Conservation (phyloP, 2,888 invertebrate genomes). For the Pandemis heparana region DNA sequence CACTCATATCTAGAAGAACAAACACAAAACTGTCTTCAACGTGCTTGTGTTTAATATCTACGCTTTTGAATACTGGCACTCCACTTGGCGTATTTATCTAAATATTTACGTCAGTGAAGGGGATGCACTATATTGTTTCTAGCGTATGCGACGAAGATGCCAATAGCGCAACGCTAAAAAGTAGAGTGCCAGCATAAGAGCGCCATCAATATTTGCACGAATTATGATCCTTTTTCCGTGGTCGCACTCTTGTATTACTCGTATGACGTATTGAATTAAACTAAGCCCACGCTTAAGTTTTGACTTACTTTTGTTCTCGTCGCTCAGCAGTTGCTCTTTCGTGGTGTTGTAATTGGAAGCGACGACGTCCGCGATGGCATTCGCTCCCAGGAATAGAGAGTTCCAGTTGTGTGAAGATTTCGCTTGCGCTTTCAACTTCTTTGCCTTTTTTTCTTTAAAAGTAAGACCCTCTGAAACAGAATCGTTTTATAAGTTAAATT, state of each 20-base stretch:
- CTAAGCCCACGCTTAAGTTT: background rate
- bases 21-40: too few species aligned
- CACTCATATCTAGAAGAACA: constrained; percentile 86
- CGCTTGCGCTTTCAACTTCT: constrained; percentile 90
- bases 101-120: too few species aligned
- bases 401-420: constrained; percentile 98
- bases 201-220: too few species aligned
- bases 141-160: too few species aligned
- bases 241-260: too few species aligned
- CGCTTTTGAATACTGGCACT: too few species aligned
- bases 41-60: too few species aligned
- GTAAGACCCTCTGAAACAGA: constrained; percentile 86
- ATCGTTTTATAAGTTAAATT: constrained; percentile 18
- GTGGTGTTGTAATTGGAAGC: constrained; percentile 93
- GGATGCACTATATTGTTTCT: too few species aligned
- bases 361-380: constrained; percentile 97
- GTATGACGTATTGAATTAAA: background rate
- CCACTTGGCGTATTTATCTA: too few species aligned
- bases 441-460: constrained; percentile 93
- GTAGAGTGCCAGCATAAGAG: too few species aligned
- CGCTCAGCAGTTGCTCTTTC: constrained; percentile 90
- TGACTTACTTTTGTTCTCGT: constrained; percentile 72
- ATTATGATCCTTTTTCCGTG: too few species aligned
- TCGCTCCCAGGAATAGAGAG: constrained; percentile 95
- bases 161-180: too few species aligned